Conservation (phyloP, 2,797 vertebrate genomes). For the Pseudomugil gertrudae region DNA sequence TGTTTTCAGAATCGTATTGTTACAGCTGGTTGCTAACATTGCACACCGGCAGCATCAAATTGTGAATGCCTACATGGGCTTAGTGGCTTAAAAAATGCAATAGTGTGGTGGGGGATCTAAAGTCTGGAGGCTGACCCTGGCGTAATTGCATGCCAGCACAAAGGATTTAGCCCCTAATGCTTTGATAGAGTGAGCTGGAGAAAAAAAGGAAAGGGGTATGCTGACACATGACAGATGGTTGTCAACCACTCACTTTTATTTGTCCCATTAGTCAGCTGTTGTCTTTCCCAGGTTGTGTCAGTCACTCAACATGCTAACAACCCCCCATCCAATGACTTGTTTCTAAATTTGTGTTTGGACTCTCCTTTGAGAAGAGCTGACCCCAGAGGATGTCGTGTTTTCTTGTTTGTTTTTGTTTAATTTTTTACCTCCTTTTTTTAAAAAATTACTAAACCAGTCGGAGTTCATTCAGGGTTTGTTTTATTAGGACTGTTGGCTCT, state of each 20-base stretch:
- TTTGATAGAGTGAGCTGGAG: constrained; percentile 56
- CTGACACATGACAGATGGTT: constrained; percentile 78
- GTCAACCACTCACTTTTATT: constrained; percentile 55
- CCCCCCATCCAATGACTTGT: constrained; percentile 16
- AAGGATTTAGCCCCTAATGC: constrained; percentile 83
- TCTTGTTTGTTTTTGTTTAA: constrained; percentile 4
- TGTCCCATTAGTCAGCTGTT: constrained; percentile 68
- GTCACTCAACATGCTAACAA: constrained; percentile 51
- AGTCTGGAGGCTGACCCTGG: constrained; percentile 72
- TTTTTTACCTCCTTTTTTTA: constrained; percentile 3
- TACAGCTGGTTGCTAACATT: constrained; percentile 56
- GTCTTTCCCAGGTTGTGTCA: constrained; percentile 62
- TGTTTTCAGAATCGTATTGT: constrained; percentile 59
- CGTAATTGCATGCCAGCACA: constrained; percentile 81
- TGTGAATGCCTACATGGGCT: constrained; percentile 73
- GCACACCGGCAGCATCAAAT: constrained; percentile 70
- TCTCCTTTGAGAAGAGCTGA: background rate
- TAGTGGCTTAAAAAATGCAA: constrained; percentile 78
- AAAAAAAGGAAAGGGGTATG: constrained; percentile 35
- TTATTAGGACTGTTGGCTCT: constrained; percentile 44
- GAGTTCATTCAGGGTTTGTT: constrained; percentile 55
- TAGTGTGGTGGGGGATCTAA: constrained; percentile 62
- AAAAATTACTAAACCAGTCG: constrained; percentile 17
- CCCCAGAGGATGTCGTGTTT: background rate
- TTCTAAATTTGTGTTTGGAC: constrained; percentile 26